A percentile compares a stretch with the other conserved stretches of the same genome.
phyloP scores from a whole-genome alignment of 2,888 invertebrate species.

The Pantelozetes paolii region DNA sequence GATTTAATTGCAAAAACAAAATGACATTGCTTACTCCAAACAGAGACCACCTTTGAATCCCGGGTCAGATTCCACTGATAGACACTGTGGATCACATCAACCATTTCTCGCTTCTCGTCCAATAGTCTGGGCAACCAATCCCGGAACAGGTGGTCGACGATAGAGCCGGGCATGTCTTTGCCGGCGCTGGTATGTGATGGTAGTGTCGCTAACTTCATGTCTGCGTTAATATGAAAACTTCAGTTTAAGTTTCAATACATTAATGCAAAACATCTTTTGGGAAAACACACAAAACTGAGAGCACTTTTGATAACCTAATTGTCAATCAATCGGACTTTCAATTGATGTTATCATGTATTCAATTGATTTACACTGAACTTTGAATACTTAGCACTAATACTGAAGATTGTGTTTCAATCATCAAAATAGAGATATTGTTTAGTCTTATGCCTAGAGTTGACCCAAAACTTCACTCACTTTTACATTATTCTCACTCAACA shows the following conservation, averaged over 20 bases:
- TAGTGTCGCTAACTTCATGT: background rate
- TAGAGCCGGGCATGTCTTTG: background rate
- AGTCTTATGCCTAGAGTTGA: no score
- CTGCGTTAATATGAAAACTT: background rate
- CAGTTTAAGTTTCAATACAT: no score
- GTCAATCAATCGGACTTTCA: background rate
- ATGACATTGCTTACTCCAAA: constrained; percentile 67
- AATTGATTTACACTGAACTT: background rate
- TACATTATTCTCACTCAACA: no score
- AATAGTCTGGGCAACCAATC: constrained; percentile 36
- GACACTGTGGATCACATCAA: constrained; percentile 73
- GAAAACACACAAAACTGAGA: no score
- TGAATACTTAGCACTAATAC: background rate
- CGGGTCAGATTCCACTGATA: constrained; percentile 79
- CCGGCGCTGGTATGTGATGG: background rate
- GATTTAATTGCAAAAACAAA: no score
- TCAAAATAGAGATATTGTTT: no score
- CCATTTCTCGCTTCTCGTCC: constrained; percentile 57
- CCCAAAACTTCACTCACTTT: no score
- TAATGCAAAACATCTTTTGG: no score
- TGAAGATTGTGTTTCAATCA: no score
- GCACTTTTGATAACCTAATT: background rate
- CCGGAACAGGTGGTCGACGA: constrained; percentile 33
- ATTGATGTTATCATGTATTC: background rate
- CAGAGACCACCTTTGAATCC: constrained; percentile 69